phyloP scores from a whole-genome alignment of 2,113 vertebrate genomes.

The Hirundichthys speculiger region DNA sequence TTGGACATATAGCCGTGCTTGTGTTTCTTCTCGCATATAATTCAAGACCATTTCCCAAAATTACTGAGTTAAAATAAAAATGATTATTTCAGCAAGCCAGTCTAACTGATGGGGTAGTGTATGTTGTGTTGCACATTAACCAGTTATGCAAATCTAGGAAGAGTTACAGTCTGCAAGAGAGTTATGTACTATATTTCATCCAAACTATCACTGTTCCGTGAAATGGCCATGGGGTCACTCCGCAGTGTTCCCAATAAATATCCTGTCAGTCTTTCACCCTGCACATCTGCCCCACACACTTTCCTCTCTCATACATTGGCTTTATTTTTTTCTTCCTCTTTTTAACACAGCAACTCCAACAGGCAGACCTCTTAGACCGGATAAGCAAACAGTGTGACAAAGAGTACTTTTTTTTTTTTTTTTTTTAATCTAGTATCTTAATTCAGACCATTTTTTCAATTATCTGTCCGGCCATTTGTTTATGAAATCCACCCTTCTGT shows the following conservation, averaged over 20 bases:
- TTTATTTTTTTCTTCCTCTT: background rate
- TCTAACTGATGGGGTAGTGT: too few species aligned
- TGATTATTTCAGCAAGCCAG: too few species aligned
- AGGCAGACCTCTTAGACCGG: background rate
- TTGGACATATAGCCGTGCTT: too few species aligned
- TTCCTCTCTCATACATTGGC: conserved; percentile 22
- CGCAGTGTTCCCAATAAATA: conserved; percentile 53
- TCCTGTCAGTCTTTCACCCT: conserved; percentile 52
- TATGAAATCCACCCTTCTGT: conserved; percentile 16
- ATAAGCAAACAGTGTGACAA: conserved; percentile 11
- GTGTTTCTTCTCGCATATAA: too few species aligned
- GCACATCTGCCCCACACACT: conserved; percentile 61
- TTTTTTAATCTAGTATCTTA: background rate
- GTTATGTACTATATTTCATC: conserved; percentile 11
- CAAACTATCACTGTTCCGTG: conserved; percentile 35
- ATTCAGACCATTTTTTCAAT: conserved; percentile 11
- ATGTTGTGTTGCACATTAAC: too few species aligned
- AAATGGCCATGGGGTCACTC: conserved; percentile 37
- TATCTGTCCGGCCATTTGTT: background rate
- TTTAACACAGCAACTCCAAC: conserved; percentile 1
- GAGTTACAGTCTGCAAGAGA: conserved; percentile 11
- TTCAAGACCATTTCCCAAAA: too few species aligned
- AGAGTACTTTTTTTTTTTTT: background rate
- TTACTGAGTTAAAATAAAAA: too few species aligned
- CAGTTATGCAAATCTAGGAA: background rate